Percentiles rank a stretch among this genome's conserved stretches.
phyloP scores from a whole-genome alignment of 2,113 vertebrate species.

The Seriola dumerili region DNA sequence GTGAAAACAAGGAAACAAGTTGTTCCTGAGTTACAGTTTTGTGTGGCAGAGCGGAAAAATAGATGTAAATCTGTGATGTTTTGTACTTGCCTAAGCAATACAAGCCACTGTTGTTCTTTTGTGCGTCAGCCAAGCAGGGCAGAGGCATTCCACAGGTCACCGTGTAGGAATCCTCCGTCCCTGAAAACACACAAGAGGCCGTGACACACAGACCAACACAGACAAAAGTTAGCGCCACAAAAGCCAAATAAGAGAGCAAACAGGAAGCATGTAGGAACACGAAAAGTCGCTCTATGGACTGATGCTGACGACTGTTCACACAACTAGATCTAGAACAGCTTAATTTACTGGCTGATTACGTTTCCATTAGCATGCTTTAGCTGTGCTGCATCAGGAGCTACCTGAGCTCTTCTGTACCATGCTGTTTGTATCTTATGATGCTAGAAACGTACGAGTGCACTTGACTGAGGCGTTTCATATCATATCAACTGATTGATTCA shows the following conservation, averaged over 20 bases:
- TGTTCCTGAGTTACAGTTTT: constrained; percentile 48
- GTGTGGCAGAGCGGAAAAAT: constrained; percentile 68
- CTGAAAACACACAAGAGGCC: constrained; percentile 79
- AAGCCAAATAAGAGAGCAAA: constrained; percentile 69
- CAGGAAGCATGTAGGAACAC: constrained; percentile 72
- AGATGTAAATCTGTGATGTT: constrained; percentile 68
- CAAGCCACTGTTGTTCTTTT: constrained; percentile 81
- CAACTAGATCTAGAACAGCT: constrained; percentile 17
- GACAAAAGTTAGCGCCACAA: constrained; percentile 71
- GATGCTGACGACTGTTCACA: constrained; percentile 50
- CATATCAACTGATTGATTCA: background rate
- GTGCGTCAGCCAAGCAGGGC: constrained; percentile 82
- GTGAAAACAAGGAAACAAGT: constrained; percentile 31
- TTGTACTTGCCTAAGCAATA: constrained; percentile 84
- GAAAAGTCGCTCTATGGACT: constrained; percentile 46
- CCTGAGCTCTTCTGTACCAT: background rate
- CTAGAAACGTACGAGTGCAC: background rate
- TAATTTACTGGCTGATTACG: background rate
- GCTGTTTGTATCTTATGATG: background rate
- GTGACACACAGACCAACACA: constrained; percentile 59
- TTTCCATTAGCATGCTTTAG: constrained; percentile 3
- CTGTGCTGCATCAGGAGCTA: background rate
- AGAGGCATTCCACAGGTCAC: constrained; percentile 88
- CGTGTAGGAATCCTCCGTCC: constrained; percentile 87
- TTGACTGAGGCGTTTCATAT: constrained; percentile 1